phyloP scores from a whole-genome alignment of 2,113 vertebrate species.

The Octodon degus region DNA sequence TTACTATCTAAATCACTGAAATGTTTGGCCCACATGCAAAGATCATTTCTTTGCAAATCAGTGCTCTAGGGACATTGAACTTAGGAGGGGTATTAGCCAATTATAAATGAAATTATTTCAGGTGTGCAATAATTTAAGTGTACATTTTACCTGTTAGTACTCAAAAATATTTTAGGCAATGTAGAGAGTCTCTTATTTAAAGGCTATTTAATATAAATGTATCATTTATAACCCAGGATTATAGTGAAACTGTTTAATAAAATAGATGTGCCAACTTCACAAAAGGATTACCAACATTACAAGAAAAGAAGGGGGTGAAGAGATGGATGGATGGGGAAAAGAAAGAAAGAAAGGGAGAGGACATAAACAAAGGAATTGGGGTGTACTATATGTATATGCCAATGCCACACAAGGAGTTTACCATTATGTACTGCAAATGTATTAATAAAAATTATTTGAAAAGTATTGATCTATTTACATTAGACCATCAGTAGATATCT shows the following conservation, averaged over 20 bases:
- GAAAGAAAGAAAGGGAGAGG: neutral
- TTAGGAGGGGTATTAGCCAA: conserved; percentile 62
- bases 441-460: neutral
- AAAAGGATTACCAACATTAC: neutral
- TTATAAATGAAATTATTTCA: conserved; percentile 62
- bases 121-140: conserved; percentile 71
- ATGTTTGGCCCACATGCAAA: conserved; percentile 24
- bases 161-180: conserved; percentile 53
- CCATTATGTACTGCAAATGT: neutral
- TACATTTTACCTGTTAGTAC: conserved; percentile 58
- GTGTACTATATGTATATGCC: neutral
- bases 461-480: neutral
- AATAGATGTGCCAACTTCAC: neutral
- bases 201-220: neutral
- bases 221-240: neutral
- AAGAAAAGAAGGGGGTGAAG: neutral
- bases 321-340: neutral
- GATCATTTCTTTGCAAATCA: conserved; percentile 78
- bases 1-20: conserved; percentile 70
- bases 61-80: conserved; percentile 67
- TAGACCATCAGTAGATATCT: neutral
- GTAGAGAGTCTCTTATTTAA: conserved; percentile 55
- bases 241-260: conserved; percentile 15
- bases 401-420: neutral
- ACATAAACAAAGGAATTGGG: neutral